A percentile compares a stretch with the other conserved stretches of the same genome.
phyloP scores from a whole-genome alignment of 1,140 invertebrate genomes.

The Trichonephila inaurata region DNA sequence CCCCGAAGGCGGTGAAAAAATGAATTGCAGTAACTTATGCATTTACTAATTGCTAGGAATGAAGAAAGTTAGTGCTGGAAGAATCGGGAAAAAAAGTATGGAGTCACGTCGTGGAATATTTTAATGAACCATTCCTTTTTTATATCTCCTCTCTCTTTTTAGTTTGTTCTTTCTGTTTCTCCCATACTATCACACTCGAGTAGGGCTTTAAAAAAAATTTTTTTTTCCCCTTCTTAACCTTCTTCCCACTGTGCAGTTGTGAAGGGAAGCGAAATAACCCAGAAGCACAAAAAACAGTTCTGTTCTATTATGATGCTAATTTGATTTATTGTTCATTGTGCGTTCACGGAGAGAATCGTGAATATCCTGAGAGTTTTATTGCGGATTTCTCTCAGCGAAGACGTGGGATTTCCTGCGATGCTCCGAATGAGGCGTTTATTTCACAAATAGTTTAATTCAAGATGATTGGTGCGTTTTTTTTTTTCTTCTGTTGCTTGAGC shows the following conservation, averaged over 20 bases:
- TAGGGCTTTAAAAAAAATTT: not conserved
- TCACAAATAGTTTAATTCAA: not conserved
- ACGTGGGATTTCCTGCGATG: not conserved
- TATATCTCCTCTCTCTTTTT: not conserved
- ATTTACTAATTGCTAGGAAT: conserved; percentile 63
- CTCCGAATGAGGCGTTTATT: conserved; percentile 11
- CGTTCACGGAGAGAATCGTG: conserved; percentile 6
- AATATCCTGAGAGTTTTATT: conserved; percentile 41
- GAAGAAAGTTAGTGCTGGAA: conserved; percentile 47
- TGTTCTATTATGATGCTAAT: conserved; percentile 59
- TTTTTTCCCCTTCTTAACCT: not conserved
- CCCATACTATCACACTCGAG: not conserved
- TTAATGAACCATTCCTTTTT: conserved; percentile 54
- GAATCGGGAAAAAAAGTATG: not conserved
- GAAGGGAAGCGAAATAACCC: conserved; percentile 13
- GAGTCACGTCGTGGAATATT: conserved; percentile 67
- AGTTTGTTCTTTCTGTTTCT: not conserved
- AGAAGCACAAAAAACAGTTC: not conserved
- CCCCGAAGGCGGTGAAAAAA: conserved; percentile 47
- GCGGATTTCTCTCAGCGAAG: not conserved
- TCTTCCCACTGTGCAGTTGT: no score
- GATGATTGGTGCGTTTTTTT: not conserved
- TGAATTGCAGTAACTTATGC: conserved; percentile 61
- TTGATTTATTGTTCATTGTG: conserved; percentile 58
- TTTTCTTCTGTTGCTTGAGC: not conserved